phyloP scores from a whole-genome alignment of 2,888 invertebrate species.

The Pachydiplax longipennis region DNA sequence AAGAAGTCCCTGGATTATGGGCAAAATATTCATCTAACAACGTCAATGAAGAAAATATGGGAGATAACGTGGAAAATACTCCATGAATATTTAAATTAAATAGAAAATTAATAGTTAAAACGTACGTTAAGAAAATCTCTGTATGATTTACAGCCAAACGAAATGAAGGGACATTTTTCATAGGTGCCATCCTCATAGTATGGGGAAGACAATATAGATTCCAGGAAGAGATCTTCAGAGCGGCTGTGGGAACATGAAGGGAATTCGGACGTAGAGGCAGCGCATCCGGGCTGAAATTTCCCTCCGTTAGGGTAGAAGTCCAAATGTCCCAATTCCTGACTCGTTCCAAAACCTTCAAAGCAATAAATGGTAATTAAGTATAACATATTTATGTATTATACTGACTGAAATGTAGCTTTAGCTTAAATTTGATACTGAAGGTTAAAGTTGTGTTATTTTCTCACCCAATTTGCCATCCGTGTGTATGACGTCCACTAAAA shows the following conservation, averaged over 20 bases:
- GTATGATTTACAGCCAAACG: background rate
- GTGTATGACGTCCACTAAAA: conserved; percentile 68
- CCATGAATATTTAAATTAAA: background rate
- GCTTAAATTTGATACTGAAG: background rate
- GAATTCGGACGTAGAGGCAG: conserved; percentile 39
- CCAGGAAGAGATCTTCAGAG: conserved; percentile 50
- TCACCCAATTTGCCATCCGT: conserved; percentile 59
- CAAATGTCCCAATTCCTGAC: background rate
- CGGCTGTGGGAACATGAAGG: conserved; percentile 8
- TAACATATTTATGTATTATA: background rate
- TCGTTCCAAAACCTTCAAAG: background rate
- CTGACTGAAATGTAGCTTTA: no score
- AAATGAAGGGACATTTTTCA: background rate
- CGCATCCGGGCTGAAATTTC: conserved; percentile 54
- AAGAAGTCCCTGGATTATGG: no score
- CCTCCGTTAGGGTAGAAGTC: conserved; percentile 25
- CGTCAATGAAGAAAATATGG: background rate
- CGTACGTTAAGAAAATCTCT: background rate
- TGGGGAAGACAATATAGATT: conserved; percentile 50
- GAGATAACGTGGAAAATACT: background rate
- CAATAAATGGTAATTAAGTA: background rate
- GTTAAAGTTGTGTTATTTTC: background rate
- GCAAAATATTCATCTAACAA: background rate
- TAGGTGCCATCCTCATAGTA: conserved; percentile 53
- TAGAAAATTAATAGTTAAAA: background rate